These are phyloP conservation scores for Eutolmus rufibarbis DNA, from an alignment of 2,888 invertebrate genomes.

Conservation along the genomic window DNA sequence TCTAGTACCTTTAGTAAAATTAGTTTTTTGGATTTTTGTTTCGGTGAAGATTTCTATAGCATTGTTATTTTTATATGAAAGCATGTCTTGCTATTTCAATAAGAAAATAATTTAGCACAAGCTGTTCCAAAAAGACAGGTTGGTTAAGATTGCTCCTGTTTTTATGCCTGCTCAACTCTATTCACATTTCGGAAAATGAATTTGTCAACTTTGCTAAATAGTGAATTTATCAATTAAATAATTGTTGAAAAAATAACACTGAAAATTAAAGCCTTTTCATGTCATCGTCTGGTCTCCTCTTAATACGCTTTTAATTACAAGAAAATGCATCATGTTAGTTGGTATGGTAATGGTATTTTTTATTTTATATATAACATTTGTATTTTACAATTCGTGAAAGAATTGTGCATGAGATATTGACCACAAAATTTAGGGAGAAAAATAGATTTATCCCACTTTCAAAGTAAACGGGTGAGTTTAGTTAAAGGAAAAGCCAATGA, in stretches of 20 bases:
- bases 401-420: neutral
- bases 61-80: neutral
- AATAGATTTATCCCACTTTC: no score
- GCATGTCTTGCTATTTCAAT: neutral
- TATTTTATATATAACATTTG: neutral
- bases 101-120: neutral
- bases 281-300: neutral
- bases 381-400: neutral
- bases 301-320: neutral
- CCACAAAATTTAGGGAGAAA: no score
- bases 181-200: no score
- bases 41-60: constrained; percentile 29
- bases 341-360: neutral
- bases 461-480: no score
- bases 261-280: neutral
- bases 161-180: neutral
- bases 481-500: no score
- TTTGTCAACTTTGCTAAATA: neutral
- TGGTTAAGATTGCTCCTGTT: neutral
- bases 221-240: neutral
- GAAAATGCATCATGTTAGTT: neutral
- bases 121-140: neutral
- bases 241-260: no score
- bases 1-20: constrained; percentile 14
- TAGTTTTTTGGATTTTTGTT: neutral